Conservation (phyloP, 2,113 vertebrate genomes). For the Thamnophis sirtalis region DNA sequence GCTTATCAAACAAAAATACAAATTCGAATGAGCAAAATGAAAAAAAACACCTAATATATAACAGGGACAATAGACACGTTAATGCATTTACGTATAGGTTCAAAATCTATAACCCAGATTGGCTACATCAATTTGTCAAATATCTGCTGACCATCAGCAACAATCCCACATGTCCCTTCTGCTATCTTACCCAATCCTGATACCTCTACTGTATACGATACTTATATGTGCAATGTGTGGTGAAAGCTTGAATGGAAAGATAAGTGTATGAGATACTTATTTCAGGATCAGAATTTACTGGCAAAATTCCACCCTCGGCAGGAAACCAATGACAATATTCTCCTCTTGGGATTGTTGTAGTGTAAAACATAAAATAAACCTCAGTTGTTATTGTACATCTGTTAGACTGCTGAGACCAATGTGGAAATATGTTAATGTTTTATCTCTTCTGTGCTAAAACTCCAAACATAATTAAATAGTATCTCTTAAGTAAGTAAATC, state of each 20-base stretch:
- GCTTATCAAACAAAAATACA: background rate
- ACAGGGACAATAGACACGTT: background rate
- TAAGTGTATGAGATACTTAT: background rate
- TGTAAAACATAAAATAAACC: background rate
- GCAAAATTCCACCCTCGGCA: background rate
- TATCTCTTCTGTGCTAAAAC: background rate
- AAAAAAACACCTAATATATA: background rate
- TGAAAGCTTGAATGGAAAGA: background rate
- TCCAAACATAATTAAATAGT: background rate
- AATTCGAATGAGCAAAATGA: background rate
- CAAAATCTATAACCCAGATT: background rate
- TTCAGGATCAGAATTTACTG: background rate
- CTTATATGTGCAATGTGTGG: background rate
- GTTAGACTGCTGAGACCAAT: background rate
- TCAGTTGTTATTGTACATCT: background rate
- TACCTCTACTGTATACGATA: background rate
- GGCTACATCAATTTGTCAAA: background rate
- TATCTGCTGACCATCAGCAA: background rate
- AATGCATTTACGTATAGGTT: background rate
- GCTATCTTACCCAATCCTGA: background rate
- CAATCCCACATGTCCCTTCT: background rate
- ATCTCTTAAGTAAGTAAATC: background rate
- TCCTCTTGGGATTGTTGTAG: background rate
- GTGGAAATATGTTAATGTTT: background rate
- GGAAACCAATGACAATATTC: background rate